Conservation (phyloP, 2,113 vertebrate genomes). For the Nyctibius bracteatus region DNA sequence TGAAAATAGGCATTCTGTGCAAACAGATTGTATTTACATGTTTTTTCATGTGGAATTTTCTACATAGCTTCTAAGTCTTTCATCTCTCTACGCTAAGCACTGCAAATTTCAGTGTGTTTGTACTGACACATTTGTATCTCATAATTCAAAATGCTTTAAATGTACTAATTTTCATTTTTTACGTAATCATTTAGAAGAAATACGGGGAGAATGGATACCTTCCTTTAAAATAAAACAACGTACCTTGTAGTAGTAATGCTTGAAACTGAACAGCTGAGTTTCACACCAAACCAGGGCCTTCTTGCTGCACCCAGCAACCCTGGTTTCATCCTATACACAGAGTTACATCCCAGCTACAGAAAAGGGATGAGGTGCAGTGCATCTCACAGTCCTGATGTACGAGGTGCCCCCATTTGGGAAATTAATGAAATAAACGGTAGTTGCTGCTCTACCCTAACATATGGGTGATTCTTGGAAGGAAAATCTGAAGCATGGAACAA, state of each 20-base stretch:
- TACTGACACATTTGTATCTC: not conserved
- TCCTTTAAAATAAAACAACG: too few relatives aligned
- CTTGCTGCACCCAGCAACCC: not conserved
- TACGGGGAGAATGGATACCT: not conserved
- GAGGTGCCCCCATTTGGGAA: not conserved
- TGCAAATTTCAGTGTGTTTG: not conserved
- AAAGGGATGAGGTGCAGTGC: not conserved
- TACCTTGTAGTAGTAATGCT: not conserved
- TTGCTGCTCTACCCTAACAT: not conserved
- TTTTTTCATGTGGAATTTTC: not conserved
- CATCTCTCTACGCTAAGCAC: not conserved
- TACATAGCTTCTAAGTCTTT: not conserved
- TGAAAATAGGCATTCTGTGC: not conserved
- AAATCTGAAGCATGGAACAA: not conserved
- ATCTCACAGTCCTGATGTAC: not conserved
- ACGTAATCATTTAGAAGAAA: not conserved
- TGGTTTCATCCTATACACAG: not conserved
- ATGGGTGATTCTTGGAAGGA: not conserved
- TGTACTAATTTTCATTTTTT: not conserved
- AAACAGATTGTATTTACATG: not conserved
- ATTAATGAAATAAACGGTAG: not conserved
- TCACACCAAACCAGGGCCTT: not conserved
- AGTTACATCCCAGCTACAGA: not conserved
- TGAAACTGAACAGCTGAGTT: not conserved
- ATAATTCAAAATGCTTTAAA: not conserved